Evolutionary conservation across 2,113 vertebrate genomes (phyloP).

Genomic region (Capra hircus): DNA sequence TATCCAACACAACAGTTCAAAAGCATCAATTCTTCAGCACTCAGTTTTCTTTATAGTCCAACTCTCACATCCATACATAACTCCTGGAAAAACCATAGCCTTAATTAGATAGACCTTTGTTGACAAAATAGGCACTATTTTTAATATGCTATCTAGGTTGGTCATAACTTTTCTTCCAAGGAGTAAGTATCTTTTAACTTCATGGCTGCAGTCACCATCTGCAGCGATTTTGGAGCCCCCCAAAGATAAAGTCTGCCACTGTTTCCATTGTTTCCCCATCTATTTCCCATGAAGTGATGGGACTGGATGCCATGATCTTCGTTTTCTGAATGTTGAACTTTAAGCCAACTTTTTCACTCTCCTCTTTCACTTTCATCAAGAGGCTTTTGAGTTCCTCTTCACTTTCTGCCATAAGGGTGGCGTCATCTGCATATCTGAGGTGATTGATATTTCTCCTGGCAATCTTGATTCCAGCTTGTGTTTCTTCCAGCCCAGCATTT

Average conservation of each 20-base stretch:
- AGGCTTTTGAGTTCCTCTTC: not conserved
- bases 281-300: not conserved
- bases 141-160: not conserved
- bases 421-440: no score
- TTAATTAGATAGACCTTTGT: not conserved
- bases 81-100: not conserved
- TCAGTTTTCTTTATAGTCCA: not conserved
- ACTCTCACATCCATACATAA: not conserved
- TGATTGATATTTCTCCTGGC: no score
- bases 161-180: not conserved
- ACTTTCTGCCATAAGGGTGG: not conserved
- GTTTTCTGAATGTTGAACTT: not conserved
- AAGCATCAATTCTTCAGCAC: not conserved
- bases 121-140: not conserved
- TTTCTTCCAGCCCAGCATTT: accelerated
- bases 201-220: not conserved
- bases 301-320: not conserved
- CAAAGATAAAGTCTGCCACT: not conserved
- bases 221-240: not conserved
- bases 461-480: no score
- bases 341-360: not conserved
- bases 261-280: not conserved
- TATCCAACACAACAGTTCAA: not conserved
- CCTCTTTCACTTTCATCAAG: not conserved
- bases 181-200: not conserved